Evolutionary conservation across 2,888 invertebrate species (phyloP).

Genomic region (Drosophila fulvimacula): DNA sequence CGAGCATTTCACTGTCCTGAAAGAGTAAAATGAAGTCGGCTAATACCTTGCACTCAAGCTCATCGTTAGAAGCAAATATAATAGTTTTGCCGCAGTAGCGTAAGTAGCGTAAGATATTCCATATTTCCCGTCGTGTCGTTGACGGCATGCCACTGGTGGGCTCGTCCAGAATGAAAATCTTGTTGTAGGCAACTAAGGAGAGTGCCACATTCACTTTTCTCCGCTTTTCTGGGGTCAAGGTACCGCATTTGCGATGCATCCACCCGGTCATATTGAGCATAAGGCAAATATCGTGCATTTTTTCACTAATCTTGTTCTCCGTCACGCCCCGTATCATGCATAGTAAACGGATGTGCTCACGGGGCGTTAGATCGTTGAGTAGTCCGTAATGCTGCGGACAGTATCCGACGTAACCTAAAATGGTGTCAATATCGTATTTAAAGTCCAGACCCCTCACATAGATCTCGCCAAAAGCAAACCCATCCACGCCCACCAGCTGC

Average conservation of each 20-base stretch:
- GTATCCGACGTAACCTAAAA: conserved; percentile 86
- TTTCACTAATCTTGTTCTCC: conserved; percentile 54
- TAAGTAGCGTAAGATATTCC: conserved; percentile 89
- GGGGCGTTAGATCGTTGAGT: conserved; percentile 88
- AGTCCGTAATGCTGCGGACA: conserved; percentile 90
- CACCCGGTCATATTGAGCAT: conserved; percentile 87
- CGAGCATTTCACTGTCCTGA: conserved; percentile 90
- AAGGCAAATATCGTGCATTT: conserved; percentile 85
- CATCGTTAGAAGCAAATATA: conserved; percentile 92
- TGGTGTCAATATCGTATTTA: conserved; percentile 86
- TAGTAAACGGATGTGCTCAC: conserved; percentile 88
- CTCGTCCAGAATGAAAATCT: conserved; percentile 89
- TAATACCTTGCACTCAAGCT: conserved; percentile 92
- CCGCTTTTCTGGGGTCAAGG: conserved; percentile 89
- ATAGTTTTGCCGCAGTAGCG: conserved; percentile 90
- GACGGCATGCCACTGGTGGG: conserved; percentile 87
- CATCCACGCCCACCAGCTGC: conserved; percentile 92
- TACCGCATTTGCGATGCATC: conserved; percentile 86
- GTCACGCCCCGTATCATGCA: conserved; percentile 87
- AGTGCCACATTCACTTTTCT: conserved; percentile 90
- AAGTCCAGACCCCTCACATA: conserved; percentile 87
- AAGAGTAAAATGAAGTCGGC: conserved; percentile 91
- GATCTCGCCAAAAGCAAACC: conserved; percentile 89
- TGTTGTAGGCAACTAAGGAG: conserved; percentile 88
- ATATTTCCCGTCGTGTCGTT: conserved; percentile 91